Evolutionary conservation across 2,113 vertebrate species (phyloP), one percentile per base, ranked within the genome.

Genomic region (Takifugu bimaculatus): DNA sequence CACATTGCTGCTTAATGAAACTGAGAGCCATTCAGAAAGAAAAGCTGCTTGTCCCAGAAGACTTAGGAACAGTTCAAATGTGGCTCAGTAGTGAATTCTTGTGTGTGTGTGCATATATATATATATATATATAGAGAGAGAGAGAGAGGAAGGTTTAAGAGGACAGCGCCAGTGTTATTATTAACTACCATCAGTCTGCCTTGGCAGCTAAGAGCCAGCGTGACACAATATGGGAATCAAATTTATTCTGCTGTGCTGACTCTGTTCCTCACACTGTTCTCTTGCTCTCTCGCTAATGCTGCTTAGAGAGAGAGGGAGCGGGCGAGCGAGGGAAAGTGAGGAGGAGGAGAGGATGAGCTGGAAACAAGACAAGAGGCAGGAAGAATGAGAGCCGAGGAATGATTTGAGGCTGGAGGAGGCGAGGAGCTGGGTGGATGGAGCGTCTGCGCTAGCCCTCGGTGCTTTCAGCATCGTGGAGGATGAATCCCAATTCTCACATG

Each of bases 381-480:
- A 70, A 45, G 32, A 44, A 68, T 68, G 66, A 58, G 64, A 74
- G 78, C 66, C 60, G 26, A 79, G 68, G 65, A 65, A 68, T 29
- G 72, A 42, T 75, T 74, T 63, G 25, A 56, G 66, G 49, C 48
- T 70, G 57, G 48, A 64, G 56, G 60, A 65, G 54, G 65, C 29
- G 69, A 82, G 81, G 83, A 10, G 35, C 35, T 39, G 5, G 12
- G 45, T n/a, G 15, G 89, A 90, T 54, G 90, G 88, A 91, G 91
- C 80, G 90, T 91, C 89, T 88, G 90, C 80, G 88, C 86, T 83
- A 88, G 87, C 87, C 88, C 86, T 88, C 91, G 84, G 85, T 81
- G 92, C 89, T 82, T 87, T 88, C 87, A 92, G 89, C 85, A 60
- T 66, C 90, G 88, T 90, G 92, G 92, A 93, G 91, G 91, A 93